Evolutionary conservation across 2,888 invertebrate genomes (phyloP), one percentile per base, ranked within the genome.

Genomic region (Anticlea derivata): DNA sequence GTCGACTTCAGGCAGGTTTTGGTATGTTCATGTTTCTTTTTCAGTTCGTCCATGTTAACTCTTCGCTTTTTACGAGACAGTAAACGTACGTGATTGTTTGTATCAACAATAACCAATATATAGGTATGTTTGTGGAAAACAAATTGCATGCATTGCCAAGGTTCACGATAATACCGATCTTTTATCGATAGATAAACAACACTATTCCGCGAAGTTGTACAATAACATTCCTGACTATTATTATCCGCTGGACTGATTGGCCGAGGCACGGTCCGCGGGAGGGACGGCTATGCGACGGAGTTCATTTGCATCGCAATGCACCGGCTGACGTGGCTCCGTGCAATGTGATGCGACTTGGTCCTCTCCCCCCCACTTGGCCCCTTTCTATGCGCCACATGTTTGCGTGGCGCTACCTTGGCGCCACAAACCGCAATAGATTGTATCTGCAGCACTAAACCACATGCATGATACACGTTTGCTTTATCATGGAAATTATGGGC

Each of bases 141-240:
- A 53, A 48, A 39, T 24, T 23, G 12, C 6, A 17, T 29, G 29
- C 43, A 38, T 38, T 38, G 39, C 39, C 34, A 47, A 47, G 35
- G 41, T 29, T 44, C 22, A 27, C 26, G 40, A 49, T 35, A 48
- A 34, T 33, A 47, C 52, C 30, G 37, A 41, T 47, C 6, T 37
- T 40, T 48, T 60, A 51, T 63, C 61, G 62, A 61, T 61, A 62
- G 45, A 43, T 47, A 54, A 51, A 57, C 70, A 65, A 57, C 70
- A 71, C 70, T 75, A 71, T 63, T 63, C 63, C 61, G 67, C 70
- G 63, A 65, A 66, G 69, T 73, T 77, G 74, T 73, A 83, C 81
- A 85, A 85, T 84, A 83, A 83, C 83, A 86, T 85, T 85, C 80
- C 77, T 63, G 61, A 56, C 80, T 86, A 86, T 83, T 80, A 86